Evolutionary conservation across 2,888 invertebrate genomes (phyloP).

Genomic region (Caenorhabditis panamensis): DNA sequence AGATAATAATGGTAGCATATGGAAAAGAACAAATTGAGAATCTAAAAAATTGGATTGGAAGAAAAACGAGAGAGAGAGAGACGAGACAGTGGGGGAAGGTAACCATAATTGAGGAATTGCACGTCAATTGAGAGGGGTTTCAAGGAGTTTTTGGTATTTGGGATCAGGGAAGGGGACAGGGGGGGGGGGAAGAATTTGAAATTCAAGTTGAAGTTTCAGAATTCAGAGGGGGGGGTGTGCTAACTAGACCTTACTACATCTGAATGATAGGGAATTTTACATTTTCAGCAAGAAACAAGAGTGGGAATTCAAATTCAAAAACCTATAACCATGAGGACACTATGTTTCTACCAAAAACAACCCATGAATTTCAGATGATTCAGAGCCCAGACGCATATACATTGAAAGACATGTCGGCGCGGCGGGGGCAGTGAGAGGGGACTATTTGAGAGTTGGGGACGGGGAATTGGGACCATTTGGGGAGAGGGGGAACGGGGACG

Average conservation of each 20-base stretch:
- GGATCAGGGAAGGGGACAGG: not conserved
- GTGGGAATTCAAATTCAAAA: constrained; percentile 21
- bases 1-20: not conserved
- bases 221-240: constrained; percentile 26
- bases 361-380: not conserved
- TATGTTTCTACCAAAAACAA: too few relatives aligned
- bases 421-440: constrained; percentile 7
- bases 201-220: constrained; percentile 2
- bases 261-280: too few relatives aligned
- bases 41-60: constrained; percentile 15
- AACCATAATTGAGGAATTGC: constrained; percentile 19
- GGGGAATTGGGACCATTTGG: too few relatives aligned
- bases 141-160: not conserved
- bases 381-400: constrained; percentile 18
- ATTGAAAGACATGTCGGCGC: constrained; percentile 20
- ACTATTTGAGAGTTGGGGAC: too few relatives aligned
- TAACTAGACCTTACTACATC: constrained; percentile 40
- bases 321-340: constrained; percentile 18
- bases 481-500: not conserved
- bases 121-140: not conserved
- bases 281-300: not conserved
- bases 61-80: constrained; percentile 6
- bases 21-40: constrained; percentile 5
- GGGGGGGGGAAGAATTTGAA: not conserved
- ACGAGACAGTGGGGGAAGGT: not conserved